Percentiles rank a stretch among this genome's conserved stretches.
These are phyloP conservation scores for Amblyjoppa fuscipennis DNA, from an alignment of 2,888 invertebrate genomes.

Conservation along the genomic window DNA sequence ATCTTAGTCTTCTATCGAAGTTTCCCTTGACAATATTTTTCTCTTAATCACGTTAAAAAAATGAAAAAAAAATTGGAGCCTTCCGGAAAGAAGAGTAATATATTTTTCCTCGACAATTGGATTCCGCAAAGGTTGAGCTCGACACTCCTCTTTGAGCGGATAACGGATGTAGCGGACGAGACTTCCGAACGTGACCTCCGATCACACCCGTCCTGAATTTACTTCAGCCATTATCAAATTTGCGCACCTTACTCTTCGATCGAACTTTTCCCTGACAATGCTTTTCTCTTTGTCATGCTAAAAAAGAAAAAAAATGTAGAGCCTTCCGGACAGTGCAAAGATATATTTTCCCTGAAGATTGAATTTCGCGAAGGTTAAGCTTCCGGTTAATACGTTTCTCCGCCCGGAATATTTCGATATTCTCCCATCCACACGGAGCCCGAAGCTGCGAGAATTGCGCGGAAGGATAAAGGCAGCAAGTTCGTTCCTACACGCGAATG, in stretches of 20 bases:
- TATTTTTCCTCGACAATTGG: too few relatives aligned
- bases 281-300: background rate
- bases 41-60: too few relatives aligned
- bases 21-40: background rate
- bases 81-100: too few relatives aligned
- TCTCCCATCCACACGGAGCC: background rate
- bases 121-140: background rate
- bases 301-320: too few relatives aligned
- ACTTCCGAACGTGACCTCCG: background rate
- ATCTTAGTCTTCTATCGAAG: too few relatives aligned
- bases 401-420: constrained; percentile 32
- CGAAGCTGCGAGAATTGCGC: background rate
- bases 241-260: too few relatives aligned
- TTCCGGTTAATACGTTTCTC: constrained; percentile 15
- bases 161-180: constrained; percentile 17
- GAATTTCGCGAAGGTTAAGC: too few relatives aligned
- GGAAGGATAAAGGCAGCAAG: constrained; percentile 2
- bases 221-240: too few relatives aligned
- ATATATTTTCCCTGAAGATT: too few relatives aligned
- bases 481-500: constrained; percentile 29
- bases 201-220: background rate
- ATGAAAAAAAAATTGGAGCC: too few relatives aligned
- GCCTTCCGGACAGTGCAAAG: too few relatives aligned
- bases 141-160: background rate
- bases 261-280: background rate